Evolutionary conservation across 2,888 invertebrate species (phyloP).

Genomic region (Erebia ligea): DNA sequence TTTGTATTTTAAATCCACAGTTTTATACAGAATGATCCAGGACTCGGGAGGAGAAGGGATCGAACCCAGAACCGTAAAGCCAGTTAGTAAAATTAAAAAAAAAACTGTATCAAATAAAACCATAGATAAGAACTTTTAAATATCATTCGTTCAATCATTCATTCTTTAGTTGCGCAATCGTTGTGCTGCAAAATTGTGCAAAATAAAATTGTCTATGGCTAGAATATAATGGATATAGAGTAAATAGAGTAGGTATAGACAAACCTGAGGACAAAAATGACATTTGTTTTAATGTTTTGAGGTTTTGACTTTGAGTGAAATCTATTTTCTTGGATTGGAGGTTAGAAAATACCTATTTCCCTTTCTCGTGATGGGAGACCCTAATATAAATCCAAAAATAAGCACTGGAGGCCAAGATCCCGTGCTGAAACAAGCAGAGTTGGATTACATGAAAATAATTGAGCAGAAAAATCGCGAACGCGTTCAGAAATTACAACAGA

Average conservation of each 20-base stretch:
- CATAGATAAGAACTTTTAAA: too few species aligned
- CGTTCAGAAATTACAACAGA: slow-evolving; percentile 85
- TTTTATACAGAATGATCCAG: too few species aligned
- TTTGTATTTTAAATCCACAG: too few species aligned
- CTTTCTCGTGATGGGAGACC: slow-evolving; percentile 70
- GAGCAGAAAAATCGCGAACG: slow-evolving; percentile 90
- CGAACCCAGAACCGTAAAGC: too few species aligned
- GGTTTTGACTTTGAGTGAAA: too few species aligned
- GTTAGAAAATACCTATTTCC: slow-evolving; percentile 52
- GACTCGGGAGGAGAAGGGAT: too few species aligned
- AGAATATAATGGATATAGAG: not conserved
- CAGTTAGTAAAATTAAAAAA: too few species aligned
- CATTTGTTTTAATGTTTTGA: too few species aligned
- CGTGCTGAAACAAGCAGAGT: slow-evolving; percentile 83
- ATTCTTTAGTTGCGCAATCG: not conserved
- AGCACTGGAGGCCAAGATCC: slow-evolving; percentile 62
- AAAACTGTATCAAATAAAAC: too few species aligned
- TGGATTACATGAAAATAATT: slow-evolving; percentile 90
- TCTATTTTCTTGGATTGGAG: slow-evolving; percentile 48
- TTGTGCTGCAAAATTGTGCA: not conserved
- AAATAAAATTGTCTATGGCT: slow-evolving; percentile 34
- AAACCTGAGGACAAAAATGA: too few species aligned
- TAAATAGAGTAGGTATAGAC: too few species aligned
- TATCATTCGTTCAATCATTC: slow-evolving; percentile 12
- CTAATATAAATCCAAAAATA: slow-evolving; percentile 67